Conservation (phyloP, 2,113 vertebrate species). For the Lates calcarifer region DNA sequence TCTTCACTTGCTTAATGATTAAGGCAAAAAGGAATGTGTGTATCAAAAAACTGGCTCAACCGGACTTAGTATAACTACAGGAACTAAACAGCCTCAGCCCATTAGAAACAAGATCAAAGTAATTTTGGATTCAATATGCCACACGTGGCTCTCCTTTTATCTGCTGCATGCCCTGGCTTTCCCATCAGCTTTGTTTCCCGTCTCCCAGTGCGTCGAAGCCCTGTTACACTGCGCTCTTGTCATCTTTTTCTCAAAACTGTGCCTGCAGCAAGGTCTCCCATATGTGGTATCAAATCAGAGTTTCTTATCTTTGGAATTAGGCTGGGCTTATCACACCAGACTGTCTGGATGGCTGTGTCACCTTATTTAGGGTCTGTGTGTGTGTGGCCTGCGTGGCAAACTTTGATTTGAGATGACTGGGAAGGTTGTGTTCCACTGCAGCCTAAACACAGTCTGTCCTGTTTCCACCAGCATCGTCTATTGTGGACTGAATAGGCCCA, state of each 20-base stretch:
- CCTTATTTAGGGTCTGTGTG: slow-evolving; percentile 47
- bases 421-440: slow-evolving; percentile 53
- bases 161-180: background rate
- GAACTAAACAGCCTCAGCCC: slow-evolving; percentile 6
- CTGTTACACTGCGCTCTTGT: background rate
- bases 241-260: slow-evolving; percentile 6
- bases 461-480: slow-evolving; percentile 30
- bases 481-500: slow-evolving; percentile 41
- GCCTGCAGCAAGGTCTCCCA: slow-evolving; percentile 26
- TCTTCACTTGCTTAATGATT: background rate
- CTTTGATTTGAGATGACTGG: slow-evolving; percentile 57
- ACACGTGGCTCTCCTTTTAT: background rate
- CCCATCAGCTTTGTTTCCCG: slow-evolving; percentile 26
- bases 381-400: slow-evolving; percentile 38
- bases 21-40: background rate
- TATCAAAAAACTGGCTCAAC: background rate
- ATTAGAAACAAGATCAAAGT: slow-evolving; percentile 42
- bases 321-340: slow-evolving; percentile 25
- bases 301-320: slow-evolving; percentile 35
- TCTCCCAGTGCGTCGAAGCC: background rate
- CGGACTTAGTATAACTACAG: background rate
- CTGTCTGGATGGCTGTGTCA: slow-evolving; percentile 14
- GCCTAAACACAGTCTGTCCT: slow-evolving; percentile 58
- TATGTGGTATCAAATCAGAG: slow-evolving; percentile 1
- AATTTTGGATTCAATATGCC: slow-evolving; percentile 9